Percentiles rank a stretch among this genome's conserved stretches.
Conservation (phyloP, 2,797 vertebrate genomes). For the Sebastolobus altivelis region DNA sequence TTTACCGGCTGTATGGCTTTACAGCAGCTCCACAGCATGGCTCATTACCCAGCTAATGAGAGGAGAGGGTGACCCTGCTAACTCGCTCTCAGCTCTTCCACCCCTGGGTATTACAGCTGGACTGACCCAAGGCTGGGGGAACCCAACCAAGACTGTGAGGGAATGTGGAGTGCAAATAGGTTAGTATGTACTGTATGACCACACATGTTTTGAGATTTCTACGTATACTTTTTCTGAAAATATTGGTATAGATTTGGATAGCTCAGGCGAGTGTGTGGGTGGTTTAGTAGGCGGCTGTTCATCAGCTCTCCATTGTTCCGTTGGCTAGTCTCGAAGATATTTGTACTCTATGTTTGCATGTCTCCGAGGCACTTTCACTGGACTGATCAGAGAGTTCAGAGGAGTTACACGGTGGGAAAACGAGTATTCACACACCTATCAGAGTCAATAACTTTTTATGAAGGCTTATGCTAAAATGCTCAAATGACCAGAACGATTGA, state of each 20-base stretch:
- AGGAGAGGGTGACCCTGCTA: conserved; percentile 80
- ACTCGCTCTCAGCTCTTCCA: conserved; percentile 56
- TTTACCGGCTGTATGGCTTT: conserved; percentile 79
- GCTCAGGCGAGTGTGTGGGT: conserved; percentile 49
- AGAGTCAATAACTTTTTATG: conserved; percentile 31
- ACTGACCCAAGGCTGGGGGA: conserved; percentile 43
- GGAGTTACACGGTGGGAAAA: conserved; percentile 15
- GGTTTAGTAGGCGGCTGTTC: conserved; percentile 64
- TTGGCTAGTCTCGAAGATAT: conserved; percentile 36
- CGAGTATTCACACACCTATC: neutral
- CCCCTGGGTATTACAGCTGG: conserved; percentile 51
- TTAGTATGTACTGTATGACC: conserved; percentile 5
- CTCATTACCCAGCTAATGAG: conserved; percentile 85
- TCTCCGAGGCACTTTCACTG: conserved; percentile 42
- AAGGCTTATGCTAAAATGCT: conserved; percentile 3
- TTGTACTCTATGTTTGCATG: conserved; percentile 36
- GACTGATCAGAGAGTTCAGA: conserved; percentile 38
- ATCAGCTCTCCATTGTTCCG: conserved; percentile 63
- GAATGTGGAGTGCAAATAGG: conserved; percentile 14
- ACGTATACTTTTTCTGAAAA: neutral
- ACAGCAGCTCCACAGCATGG: conserved; percentile 73
- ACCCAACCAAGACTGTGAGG: conserved; percentile 31
- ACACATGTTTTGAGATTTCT: neutral
- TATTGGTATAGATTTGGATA: neutral
- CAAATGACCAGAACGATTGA: neutral